Base-by-base conservation (phyloP, 2,888 invertebrate species). In the Augiades crinisus region DNA sequence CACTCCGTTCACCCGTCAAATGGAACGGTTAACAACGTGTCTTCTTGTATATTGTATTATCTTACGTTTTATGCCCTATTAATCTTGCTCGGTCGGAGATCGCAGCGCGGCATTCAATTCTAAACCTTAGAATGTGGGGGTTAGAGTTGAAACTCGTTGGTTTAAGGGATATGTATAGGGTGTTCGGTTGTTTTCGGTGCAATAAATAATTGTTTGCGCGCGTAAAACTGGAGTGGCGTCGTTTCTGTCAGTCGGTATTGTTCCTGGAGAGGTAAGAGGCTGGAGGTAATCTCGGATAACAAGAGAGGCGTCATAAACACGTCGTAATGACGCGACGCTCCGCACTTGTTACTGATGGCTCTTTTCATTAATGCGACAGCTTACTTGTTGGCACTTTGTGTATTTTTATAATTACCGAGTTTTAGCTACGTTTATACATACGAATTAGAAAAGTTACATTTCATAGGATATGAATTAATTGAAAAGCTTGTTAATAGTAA, bases 1-100 rank as follows among this genome's bases (percentile, higher is more conserved):
- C 69, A 67, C 72, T 73, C 79, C 65, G 75, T 74, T 60, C 77
- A 78, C 78, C 67, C 80, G 75, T 78, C 77, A 74, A 78, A 68
- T 71, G 68, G 77, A 75, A 90, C 91, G 90, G 91, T 92, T 92
- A 91, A 91, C 91, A 91, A 89, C 90, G 91, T 91, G 91, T 92
- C 91, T 91, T 91, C 92, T 91, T 92, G 92, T 92, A 91, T 86
- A 87, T 88, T 88, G 86, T 85, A 87, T 87, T 87, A 87, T 87
- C 88, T 87, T 87, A 86, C 87, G 83, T 87, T 88, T 87, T 87
- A 88, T 87, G 85, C 84, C 83, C 86, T 86, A 87, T 87, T 89
- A 87, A 87, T 87, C 87, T 88, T 85, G 78, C 82, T 78, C 75
- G 78, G 71, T 74, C 72, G 73, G 74, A 70, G 68, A 71, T 70